A percentile compares a stretch with the other conserved stretches of the same genome.
phyloP scores from a whole-genome alignment of 2,888 invertebrate species.

The Leistus spinibarbis region DNA sequence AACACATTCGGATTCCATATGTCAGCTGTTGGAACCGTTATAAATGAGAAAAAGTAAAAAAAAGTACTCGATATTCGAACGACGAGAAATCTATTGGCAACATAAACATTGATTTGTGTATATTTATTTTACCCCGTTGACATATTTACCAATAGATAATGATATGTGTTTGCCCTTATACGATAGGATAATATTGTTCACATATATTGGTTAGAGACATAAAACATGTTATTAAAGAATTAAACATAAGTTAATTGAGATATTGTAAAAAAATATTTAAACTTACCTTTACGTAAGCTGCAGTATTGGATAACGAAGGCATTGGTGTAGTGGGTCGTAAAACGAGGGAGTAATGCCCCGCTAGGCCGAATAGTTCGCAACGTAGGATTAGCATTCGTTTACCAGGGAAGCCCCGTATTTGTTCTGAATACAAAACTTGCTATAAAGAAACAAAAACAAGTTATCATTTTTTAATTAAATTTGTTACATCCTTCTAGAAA shows the following conservation, averaged over 20 bases:
- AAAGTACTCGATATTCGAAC: too few relatives aligned
- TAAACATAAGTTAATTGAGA: background rate
- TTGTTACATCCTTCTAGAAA: too few relatives aligned
- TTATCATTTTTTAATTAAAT: too few relatives aligned
- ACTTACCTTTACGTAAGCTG: conserved; percentile 71
- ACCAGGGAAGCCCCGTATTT: conserved; percentile 75
- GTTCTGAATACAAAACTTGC: conserved; percentile 77
- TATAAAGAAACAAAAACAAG: conserved; percentile 23
- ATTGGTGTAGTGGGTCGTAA: conserved; percentile 70
- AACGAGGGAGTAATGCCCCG: conserved; percentile 80
- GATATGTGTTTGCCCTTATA: conserved; percentile 2
- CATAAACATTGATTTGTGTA: background rate
- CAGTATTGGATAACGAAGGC: conserved; percentile 68
- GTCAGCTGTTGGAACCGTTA: too few relatives aligned
- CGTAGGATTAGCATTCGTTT: conserved; percentile 70
- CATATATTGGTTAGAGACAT: background rate
- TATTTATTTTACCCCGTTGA: background rate
- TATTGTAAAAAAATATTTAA: background rate
- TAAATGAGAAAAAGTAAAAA: too few relatives aligned
- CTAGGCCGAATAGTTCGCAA: conserved; percentile 82
- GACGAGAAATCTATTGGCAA: too few relatives aligned
- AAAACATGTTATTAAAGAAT: background rate
- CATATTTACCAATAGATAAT: conserved; percentile 7
- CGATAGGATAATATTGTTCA: background rate
- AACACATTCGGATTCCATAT: background rate